Conservation (phyloP, 2,888 invertebrate species). For the Liodrosophila aerea region DNA sequence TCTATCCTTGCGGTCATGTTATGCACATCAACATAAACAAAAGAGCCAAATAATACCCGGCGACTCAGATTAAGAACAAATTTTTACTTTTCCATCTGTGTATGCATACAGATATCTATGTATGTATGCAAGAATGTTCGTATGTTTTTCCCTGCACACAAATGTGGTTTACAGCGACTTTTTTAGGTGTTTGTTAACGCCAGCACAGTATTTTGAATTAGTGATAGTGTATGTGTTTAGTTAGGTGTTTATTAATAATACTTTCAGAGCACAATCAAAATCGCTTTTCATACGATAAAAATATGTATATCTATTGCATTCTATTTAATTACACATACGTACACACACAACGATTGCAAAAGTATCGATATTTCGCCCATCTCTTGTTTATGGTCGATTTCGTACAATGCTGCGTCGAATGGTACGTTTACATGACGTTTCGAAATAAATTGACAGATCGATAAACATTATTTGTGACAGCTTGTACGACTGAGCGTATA, state of each 20-base stretch:
- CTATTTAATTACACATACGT: conserved; percentile 44
- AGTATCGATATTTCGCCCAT: conserved; percentile 41
- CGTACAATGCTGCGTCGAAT: background rate
- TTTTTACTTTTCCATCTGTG: conserved; percentile 36
- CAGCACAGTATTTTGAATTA: conserved; percentile 3
- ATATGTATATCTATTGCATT: conserved; percentile 53
- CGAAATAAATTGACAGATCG: background rate
- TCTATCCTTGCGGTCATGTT: conserved; percentile 12
- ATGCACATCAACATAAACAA: conserved; percentile 18
- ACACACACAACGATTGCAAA: conserved; percentile 39
- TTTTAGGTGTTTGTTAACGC: conserved; percentile 3
- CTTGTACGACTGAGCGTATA: too few relatives aligned
- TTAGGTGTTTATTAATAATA: conserved; percentile 13
- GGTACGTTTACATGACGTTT: conserved; percentile 4
- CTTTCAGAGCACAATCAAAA: conserved; percentile 22
- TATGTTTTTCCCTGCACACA: conserved; percentile 4
- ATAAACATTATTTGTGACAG: too few relatives aligned
- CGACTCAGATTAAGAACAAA: conserved; percentile 36
- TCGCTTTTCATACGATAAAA: conserved; percentile 48
- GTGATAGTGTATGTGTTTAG: conserved; percentile 14
- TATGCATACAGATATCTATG: conserved; percentile 31
- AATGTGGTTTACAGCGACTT: background rate
- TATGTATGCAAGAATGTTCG: conserved; percentile 25
- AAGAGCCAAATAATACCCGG: conserved; percentile 39
- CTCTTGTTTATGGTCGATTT: background rate